phyloP scores from a whole-genome alignment of 2,888 invertebrate genomes.

The Drosophila setosimentum region DNA sequence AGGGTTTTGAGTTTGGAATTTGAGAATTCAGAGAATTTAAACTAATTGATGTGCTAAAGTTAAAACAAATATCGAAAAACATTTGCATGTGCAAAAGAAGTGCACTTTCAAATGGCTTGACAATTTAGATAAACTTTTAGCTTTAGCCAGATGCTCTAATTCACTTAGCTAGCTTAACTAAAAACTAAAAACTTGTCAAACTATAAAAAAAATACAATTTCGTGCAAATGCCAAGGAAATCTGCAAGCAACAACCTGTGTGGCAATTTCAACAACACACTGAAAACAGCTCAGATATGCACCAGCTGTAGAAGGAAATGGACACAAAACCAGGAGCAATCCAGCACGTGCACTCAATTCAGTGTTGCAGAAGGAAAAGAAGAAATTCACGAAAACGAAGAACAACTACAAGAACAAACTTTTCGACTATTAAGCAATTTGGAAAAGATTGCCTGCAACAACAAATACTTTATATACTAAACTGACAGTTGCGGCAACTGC shows the following conservation, averaged over 20 bases:
- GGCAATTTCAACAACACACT: slow-evolving; percentile 66
- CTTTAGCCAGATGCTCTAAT: slow-evolving; percentile 60
- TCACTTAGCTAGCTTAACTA: slow-evolving; percentile 51
- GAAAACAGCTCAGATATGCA: slow-evolving; percentile 32
- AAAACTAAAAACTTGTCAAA: slow-evolving; percentile 63
- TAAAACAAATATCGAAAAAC: slow-evolving; percentile 43
- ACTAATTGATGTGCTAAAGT: slow-evolving; percentile 57
- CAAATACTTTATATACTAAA: slow-evolving; percentile 37
- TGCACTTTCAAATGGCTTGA: slow-evolving; percentile 36
- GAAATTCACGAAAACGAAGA: neutral
- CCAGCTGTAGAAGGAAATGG: slow-evolving; percentile 2
- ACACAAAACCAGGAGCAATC: neutral
- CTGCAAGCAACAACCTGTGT: slow-evolving; percentile 35
- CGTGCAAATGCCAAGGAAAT: slow-evolving; percentile 39
- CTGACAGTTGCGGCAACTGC: slow-evolving; percentile 55
- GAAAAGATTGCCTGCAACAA: slow-evolving; percentile 14
- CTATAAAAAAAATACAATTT: slow-evolving; percentile 45
- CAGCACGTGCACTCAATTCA: slow-evolving; percentile 58
- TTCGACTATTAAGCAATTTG: slow-evolving; percentile 73
- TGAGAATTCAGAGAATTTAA: slow-evolving; percentile 14
- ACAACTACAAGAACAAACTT: slow-evolving; percentile 46
- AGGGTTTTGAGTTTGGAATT: neutral
- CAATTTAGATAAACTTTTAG: slow-evolving; percentile 65
- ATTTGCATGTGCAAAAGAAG: slow-evolving; percentile 13
- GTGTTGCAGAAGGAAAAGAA: slow-evolving; percentile 39